phyloP scores from a whole-genome alignment of 2,888 invertebrate genomes.

The Steinernema hermaphroditum region DNA sequence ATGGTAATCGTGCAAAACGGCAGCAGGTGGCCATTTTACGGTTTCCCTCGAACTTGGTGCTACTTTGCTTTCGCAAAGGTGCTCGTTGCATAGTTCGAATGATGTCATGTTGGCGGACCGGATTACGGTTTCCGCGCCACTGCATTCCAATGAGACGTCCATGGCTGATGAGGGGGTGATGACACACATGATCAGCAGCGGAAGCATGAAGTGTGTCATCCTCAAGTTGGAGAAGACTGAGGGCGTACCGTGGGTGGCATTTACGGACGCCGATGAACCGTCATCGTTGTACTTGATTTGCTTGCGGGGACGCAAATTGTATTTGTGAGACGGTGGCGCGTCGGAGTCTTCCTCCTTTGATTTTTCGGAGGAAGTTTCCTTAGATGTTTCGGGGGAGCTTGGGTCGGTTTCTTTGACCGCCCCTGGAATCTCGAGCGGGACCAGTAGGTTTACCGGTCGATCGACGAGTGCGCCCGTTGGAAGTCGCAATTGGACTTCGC shows the following conservation, averaged over 20 bases:
- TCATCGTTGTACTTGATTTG: not conserved
- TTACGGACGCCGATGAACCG: not conserved
- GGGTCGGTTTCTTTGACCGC: not conserved
- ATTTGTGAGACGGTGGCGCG: no score
- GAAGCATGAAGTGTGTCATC: not conserved
- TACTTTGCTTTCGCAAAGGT: not conserved
- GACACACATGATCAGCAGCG: not conserved
- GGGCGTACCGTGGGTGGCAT: not conserved
- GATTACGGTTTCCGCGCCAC: not conserved
- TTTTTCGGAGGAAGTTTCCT: not conserved
- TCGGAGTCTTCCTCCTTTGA: not conserved
- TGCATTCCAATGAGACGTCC: not conserved
- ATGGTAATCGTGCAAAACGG: not conserved
- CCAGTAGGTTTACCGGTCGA: conserved; percentile 25
- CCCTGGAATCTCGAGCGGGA: conserved; percentile 16
- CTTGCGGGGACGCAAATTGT: not conserved
- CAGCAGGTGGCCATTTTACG: not conserved
- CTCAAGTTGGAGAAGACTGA: not conserved
- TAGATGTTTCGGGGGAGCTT: not conserved
- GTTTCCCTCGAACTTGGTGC: not conserved
- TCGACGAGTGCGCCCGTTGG: not conserved
- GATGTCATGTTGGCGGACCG: not conserved
- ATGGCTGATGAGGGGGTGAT: not conserved
- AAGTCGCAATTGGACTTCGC: conserved; percentile 34
- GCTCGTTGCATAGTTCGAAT: not conserved